Evolutionary conservation across 2,888 invertebrate species (phyloP).

Genomic region (Sepioteuthis lessoniana): DNA sequence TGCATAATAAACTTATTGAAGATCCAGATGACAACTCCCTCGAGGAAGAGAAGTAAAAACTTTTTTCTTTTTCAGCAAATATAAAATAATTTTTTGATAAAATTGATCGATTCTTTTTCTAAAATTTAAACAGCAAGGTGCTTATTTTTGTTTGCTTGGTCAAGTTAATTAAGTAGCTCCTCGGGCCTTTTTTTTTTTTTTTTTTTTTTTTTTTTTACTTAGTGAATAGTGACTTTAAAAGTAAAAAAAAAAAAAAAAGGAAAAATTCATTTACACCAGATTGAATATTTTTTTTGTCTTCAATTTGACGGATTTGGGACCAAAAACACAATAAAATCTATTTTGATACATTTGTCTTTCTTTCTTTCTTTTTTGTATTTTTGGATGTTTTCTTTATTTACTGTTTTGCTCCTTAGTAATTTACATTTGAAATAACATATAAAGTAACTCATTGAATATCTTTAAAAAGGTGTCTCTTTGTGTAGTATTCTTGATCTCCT

Average conservation of each 20-base stretch:
- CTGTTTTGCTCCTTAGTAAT: no score
- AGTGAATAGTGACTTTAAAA: not conserved
- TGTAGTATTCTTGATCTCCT: no score
- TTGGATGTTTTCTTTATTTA: no score
- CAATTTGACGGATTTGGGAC: no score
- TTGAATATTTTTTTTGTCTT: not conserved
- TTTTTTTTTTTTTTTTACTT: not conserved
- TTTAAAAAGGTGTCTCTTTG: no score
- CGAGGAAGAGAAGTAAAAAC: not conserved
- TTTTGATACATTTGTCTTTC: not conserved
- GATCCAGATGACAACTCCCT: slow-evolving; percentile 50
- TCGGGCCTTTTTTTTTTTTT: not conserved
- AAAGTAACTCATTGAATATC: no score
- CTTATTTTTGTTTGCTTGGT: not conserved
- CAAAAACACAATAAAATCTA: not conserved
- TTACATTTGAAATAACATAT: no score
- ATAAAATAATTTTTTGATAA: no score
- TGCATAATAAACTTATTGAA: slow-evolving; percentile 72
- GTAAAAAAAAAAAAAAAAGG: not conserved
- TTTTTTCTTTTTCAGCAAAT: no score
- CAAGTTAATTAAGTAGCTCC: not conserved
- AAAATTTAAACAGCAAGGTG: not conserved
- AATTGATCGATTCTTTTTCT: not conserved
- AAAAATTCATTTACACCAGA: not conserved
- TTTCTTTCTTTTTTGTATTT: not conserved